Percentiles rank a stretch among this genome's conserved stretches.
These are phyloP conservation scores for Blomia tropicalis DNA, from an alignment of 2,888 invertebrate genomes.

Conservation along the genomic window DNA sequence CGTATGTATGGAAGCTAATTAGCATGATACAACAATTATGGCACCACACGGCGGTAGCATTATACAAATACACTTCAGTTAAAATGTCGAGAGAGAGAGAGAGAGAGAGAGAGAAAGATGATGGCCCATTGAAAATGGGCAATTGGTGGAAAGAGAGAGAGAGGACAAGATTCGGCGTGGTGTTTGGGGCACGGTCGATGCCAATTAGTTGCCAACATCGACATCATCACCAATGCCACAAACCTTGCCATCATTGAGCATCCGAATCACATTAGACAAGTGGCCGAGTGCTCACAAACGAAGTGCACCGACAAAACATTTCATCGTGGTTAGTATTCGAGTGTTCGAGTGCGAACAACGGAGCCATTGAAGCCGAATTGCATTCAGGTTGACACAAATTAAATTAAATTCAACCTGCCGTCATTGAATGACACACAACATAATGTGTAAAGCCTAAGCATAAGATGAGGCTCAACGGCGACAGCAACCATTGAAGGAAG, in stretches of 20 bases:
- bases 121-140: too few relatives aligned
- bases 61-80: background rate
- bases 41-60: too few relatives aligned
- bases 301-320: too few relatives aligned
- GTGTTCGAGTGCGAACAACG: background rate
- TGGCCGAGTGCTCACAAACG: background rate
- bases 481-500: too few relatives aligned
- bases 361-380: background rate
- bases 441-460: too few relatives aligned
- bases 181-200: background rate
- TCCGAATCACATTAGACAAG: background rate
- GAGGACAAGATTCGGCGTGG: too few relatives aligned
- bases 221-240: background rate
- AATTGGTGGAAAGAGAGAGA: too few relatives aligned
- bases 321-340: background rate
- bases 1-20: too few relatives aligned
- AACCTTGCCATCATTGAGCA: background rate
- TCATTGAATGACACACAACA: too few relatives aligned
- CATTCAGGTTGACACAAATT: background rate
- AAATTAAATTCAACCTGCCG: background rate
- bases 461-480: too few relatives aligned
- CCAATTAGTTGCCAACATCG: background rate
- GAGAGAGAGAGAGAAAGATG: too few relatives aligned
- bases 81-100: too few relatives aligned
- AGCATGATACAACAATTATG: slow-evolving; percentile 7